Evolutionary conservation across 1,140 invertebrate species (phyloP), one percentile per base, ranked within the genome.

Genomic region (Dendrolimus punctatus): DNA sequence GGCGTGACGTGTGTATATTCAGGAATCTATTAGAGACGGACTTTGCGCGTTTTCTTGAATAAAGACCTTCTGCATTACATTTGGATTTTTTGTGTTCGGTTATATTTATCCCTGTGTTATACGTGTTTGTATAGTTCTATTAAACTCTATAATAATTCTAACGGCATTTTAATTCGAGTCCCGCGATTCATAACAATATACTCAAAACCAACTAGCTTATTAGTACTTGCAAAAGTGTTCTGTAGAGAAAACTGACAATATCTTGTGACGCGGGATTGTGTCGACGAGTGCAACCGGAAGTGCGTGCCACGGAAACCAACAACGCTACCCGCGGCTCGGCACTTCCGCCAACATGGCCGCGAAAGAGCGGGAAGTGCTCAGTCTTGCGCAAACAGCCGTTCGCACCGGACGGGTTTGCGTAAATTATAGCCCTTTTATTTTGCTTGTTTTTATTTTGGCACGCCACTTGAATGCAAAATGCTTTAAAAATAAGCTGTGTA

Each of bases 271-370:
- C 43, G 43, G 23, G 23, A 23, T 23, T 23, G 3, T 23, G 23
- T 23, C 23, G 53, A 51, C 59, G 53, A 58, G 50, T 60, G 64
- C 55, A 57, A 49, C 38, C 55, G 66, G 63, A 66, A 59, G 63
- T 66, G 66, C 60, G 63, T 68, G 58, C 43, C 39, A 23, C 55
- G 66, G 58, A 64, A 58, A 50, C 55, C 40, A 55, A 59, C 46
- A 57, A 59, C 53, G 58, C 50, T 65, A 65, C 58, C 55, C 57
- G 58, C 61, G 47, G 42, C 62, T 58, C 53, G 46, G 51, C 49
- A 49, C 53, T 56, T 64, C 65, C 65, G 58, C 44, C 47, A 42
- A 51, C 61, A 61, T 60, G 61, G 60, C 55, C 49, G 54, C 23
- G 50, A 38, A 6, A 23, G 23, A 23, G 42, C 40, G 23, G 23